These are phyloP conservation scores for Cordylochernes scorpioides DNA, from an alignment of 2,888 invertebrate species.

Conservation along the genomic window DNA sequence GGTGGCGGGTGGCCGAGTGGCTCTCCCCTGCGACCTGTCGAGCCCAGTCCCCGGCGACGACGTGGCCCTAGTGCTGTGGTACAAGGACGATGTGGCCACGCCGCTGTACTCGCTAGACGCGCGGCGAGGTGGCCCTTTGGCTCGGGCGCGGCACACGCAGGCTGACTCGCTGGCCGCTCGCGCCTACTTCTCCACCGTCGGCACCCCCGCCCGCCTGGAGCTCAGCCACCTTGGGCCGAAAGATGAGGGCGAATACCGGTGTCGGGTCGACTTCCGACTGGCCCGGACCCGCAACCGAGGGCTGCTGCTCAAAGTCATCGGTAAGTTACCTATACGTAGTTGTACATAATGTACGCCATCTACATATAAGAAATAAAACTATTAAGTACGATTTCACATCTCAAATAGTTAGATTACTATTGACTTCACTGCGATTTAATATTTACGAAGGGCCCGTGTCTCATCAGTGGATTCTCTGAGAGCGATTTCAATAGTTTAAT, in stretches of 20 bases:
- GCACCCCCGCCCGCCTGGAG: slow-evolving; percentile 19
- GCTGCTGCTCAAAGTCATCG: slow-evolving; percentile 68
- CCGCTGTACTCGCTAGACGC: slow-evolving; percentile 24
- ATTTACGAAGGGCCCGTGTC: too few species aligned
- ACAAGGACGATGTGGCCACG: slow-evolving; percentile 58
- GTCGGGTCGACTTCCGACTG: slow-evolving; percentile 65
- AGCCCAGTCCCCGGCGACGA: slow-evolving; percentile 43
- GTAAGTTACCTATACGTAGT: too few species aligned
- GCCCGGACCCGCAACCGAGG: slow-evolving; percentile 66
- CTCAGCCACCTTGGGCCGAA: slow-evolving; percentile 36
- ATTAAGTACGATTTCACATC: too few species aligned
- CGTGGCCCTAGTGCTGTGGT: slow-evolving; percentile 67
- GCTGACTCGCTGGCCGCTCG: slow-evolving; percentile 58
- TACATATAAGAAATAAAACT: too few species aligned
- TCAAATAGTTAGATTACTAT: too few species aligned
- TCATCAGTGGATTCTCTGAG: too few species aligned
- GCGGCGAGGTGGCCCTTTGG: slow-evolving; percentile 13
- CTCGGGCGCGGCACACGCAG: slow-evolving; percentile 26
- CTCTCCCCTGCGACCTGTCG: slow-evolving; percentile 66
- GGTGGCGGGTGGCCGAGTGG: slow-evolving; percentile 27
- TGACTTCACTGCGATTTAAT: too few species aligned
- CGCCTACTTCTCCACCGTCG: slow-evolving; percentile 50
- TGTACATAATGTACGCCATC: too few species aligned
- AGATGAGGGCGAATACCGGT: slow-evolving; percentile 68
- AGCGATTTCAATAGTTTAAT: too few species aligned